Conservation (phyloP, 2,888 invertebrate genomes). For the Hedychridium roseum region DNA sequence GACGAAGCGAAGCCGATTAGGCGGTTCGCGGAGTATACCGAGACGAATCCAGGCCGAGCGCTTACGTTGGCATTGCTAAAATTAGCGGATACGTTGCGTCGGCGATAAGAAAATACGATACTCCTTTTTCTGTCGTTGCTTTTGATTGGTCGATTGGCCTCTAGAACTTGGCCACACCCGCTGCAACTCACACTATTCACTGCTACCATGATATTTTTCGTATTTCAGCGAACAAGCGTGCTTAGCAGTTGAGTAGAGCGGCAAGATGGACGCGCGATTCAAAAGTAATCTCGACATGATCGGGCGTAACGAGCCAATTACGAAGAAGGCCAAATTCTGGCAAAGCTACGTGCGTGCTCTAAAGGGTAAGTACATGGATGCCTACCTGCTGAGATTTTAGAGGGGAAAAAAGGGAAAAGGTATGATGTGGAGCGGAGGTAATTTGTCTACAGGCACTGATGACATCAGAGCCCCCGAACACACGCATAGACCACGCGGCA, state of each 20-base stretch:
- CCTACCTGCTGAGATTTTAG: not conserved
- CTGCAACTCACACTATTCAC: too few relatives aligned
- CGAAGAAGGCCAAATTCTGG: conserved; percentile 94
- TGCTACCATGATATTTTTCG: conserved; percentile 25
- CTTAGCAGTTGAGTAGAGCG: conserved; percentile 69
- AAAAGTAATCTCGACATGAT: conserved; percentile 93
- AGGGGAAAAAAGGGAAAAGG: too few relatives aligned
- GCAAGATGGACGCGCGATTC: conserved; percentile 77
- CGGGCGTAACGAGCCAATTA: conserved; percentile 89
- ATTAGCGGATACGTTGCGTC: conserved; percentile 44
- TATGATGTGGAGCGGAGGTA: not conserved
- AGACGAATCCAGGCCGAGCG: conserved; percentile 44
- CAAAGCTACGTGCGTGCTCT: conserved; percentile 92
- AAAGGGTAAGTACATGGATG: conserved; percentile 72
- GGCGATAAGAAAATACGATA: conserved; percentile 48
- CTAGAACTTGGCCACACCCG: too few relatives aligned
- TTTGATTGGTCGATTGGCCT: conserved; percentile 39
- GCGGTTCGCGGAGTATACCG: too few relatives aligned
- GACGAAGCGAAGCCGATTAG: too few relatives aligned
- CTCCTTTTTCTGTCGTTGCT: conserved; percentile 37
- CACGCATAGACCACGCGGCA: conserved; percentile 72
- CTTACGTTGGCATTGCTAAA: conserved; percentile 43
- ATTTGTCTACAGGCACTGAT: conserved; percentile 77
- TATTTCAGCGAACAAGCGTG: conserved; percentile 78
- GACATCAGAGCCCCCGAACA: conserved; percentile 88